Base-by-base conservation (phyloP, 2,113 vertebrate genomes). In the Pseudorectes ferrugineus region DNA sequence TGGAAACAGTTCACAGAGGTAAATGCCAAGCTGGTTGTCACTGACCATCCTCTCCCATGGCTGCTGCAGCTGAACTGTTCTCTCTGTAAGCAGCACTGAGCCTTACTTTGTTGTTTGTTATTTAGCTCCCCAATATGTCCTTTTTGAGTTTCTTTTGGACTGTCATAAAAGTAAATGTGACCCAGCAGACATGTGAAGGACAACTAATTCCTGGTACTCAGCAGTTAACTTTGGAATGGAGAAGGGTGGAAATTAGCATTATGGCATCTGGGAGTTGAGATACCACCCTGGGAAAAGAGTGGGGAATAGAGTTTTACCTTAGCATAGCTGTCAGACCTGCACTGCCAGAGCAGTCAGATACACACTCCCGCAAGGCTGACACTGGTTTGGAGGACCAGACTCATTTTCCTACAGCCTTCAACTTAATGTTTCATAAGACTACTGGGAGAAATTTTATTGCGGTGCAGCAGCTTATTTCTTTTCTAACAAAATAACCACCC, bases 401-500 rank as follows among this genome's bases (percentile, higher is more conserved):
- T 90, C 16, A 71, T 90, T 90, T 96, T 74, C 89, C 88, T 88
- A 16, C 58, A 85, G 67, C 71, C 74, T 92, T 95, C 66, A 79
- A 31, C 59, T 83, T 90, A 29, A 19, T 20, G 18, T 85, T 95
- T 91, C 29, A 5, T 55, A 38, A 57, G 70, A 31, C 81, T 72
- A 12, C 36, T 72, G 73, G 78, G 86, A 92, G 77, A 82, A 77
- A 67, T 92, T 52, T 40, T 78, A 38, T 54, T 70, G 76, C 78
- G 25, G 55, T 84, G 48, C 85, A 62, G 74, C 66, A 89, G 87
- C 48, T 87, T 87, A n/a, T 68, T 95, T 89, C 46, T 92, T 86
- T 82, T 79, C 76, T 85, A 76, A 61, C 74, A 84, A 80, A 94
- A 88, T 78, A 95, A 90, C 78, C 85, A 61, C 75, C 85, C 79